Evolutionary conservation across 2,888 invertebrate genomes (phyloP).

Genomic region (Megastigmus dorsalis): DNA sequence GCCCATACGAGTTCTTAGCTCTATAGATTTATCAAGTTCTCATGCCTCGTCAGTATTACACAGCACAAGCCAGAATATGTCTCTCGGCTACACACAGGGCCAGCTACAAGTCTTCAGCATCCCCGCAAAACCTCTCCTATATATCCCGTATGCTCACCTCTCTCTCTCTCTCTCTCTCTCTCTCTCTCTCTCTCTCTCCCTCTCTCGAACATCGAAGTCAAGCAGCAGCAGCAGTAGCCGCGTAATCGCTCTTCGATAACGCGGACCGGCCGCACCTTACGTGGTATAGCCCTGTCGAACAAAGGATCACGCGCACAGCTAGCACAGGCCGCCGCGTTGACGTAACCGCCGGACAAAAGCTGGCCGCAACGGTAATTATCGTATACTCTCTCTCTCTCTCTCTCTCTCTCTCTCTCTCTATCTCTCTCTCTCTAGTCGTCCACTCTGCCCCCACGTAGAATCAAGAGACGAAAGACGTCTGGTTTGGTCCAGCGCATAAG

Average conservation of each 20-base stretch:
- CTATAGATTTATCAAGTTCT: too few relatives aligned
- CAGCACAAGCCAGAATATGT: too few relatives aligned
- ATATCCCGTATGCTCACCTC: background rate
- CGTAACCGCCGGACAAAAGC: slow-evolving; percentile 67
- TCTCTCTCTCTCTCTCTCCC: too few relatives aligned
- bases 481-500: slow-evolving; percentile 24
- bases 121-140: background rate
- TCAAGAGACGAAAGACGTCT: slow-evolving; percentile 32
- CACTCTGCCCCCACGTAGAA: slow-evolving; percentile 21
- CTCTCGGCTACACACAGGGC: too few relatives aligned
- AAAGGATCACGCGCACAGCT: slow-evolving; percentile 57
- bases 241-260: slow-evolving; percentile 56
- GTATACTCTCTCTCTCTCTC: too few relatives aligned
- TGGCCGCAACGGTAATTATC: slow-evolving; percentile 69
- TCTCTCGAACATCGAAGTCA: too few relatives aligned
- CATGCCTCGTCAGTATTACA: too few relatives aligned
- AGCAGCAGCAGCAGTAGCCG: background rate
- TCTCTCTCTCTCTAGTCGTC: too few relatives aligned
- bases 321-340: slow-evolving; percentile 54
- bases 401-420: too few relatives aligned
- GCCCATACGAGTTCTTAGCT: too few relatives aligned
- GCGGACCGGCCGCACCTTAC: slow-evolving; percentile 11
- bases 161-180: background rate
- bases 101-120: too few relatives aligned
- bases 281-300: slow-evolving; percentile 49